These are phyloP conservation scores for Pimpla rufipes DNA, from an alignment of 2,888 invertebrate genomes.

Conservation along the genomic window DNA sequence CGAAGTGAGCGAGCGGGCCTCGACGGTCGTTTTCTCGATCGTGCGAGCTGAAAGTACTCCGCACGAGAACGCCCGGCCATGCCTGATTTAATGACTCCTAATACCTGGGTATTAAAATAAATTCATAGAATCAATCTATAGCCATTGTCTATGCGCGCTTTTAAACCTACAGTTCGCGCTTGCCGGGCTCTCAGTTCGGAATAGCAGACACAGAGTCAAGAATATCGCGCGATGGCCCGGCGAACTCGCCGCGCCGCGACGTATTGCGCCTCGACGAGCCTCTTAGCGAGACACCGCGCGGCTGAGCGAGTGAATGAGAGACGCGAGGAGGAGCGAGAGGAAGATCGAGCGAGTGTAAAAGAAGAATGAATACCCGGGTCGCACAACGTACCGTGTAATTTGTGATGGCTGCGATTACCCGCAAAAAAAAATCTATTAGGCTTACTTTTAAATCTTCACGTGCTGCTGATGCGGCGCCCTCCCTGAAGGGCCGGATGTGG, in stretches of 20 bases:
- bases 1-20: constrained; percentile 36
- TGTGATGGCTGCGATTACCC: constrained; percentile 75
- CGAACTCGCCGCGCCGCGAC: constrained; percentile 22
- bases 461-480: constrained; percentile 36
- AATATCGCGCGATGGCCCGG: background rate
- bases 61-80: constrained; percentile 61
- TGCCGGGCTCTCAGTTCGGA: constrained; percentile 20
- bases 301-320: constrained; percentile 39
- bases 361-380: constrained; percentile 58
- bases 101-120: constrained; percentile 78
- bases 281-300: constrained; percentile 34
- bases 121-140: constrained; percentile 79
- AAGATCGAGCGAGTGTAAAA: constrained; percentile 52
- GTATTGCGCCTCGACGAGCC: constrained; percentile 46
- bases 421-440: constrained; percentile 75
- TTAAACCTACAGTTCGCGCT: constrained; percentile 66
- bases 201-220: constrained; percentile 5
- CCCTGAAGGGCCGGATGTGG: constrained; percentile 41
- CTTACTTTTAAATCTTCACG: constrained; percentile 40
- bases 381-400: constrained; percentile 76
- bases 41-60: constrained; percentile 56
- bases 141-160: constrained; percentile 74
- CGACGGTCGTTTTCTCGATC: constrained; percentile 54
- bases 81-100: constrained; percentile 76
- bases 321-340: constrained; percentile 46